Evolutionary conservation across 2,797 vertebrate species (phyloP).

Genomic region (Girardinus metallicus): DNA sequence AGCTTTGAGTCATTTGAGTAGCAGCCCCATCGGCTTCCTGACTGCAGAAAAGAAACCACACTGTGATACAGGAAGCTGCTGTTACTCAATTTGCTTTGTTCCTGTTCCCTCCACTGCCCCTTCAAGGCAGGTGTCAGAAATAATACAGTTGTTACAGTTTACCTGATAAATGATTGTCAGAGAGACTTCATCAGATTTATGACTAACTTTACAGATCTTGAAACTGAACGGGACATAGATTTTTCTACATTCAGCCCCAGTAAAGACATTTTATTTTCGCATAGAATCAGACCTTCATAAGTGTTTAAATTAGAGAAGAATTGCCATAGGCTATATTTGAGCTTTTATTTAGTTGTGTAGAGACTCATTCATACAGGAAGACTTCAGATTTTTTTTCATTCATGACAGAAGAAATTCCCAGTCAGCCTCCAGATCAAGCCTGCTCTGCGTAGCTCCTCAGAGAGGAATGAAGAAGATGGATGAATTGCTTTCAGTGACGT

Average conservation of each 20-base stretch:
- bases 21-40: constrained; percentile 44
- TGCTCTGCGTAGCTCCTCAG: not conserved
- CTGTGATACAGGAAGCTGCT: constrained; percentile 45
- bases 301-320: not conserved
- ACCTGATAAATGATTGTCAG: not conserved
- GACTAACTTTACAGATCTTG: not conserved
- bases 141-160: not conserved
- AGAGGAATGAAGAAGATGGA: constrained; percentile 13
- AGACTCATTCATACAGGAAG: not conserved
- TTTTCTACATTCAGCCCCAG: not conserved
- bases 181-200: not conserved
- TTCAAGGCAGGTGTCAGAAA: not conserved
- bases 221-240: not conserved
- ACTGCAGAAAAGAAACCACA: constrained; percentile 49
- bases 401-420: no score
- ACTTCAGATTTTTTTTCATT: not conserved
- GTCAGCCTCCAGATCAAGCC: not conserved
- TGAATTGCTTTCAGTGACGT: not conserved
- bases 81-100: constrained; percentile 27
- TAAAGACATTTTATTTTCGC: not conserved
- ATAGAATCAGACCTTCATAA: not conserved
- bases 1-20: constrained; percentile 26
- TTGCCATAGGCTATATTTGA: not conserved
- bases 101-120: not conserved
- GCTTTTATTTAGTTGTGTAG: not conserved